Evolutionary conservation across 1,140 invertebrate genomes (phyloP).

Genomic region (Sycophaga agraensis): DNA sequence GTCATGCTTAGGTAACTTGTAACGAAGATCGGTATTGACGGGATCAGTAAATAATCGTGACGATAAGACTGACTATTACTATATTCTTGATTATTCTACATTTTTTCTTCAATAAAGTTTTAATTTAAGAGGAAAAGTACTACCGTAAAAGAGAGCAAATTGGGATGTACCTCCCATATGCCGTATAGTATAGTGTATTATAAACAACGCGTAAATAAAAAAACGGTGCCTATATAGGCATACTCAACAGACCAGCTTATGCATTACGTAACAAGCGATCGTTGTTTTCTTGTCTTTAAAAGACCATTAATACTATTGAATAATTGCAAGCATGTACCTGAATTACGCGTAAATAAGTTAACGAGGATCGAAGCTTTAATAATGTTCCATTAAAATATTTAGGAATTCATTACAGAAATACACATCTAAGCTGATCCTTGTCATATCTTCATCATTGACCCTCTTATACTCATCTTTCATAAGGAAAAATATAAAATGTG

Average conservation of each 20-base stretch:
- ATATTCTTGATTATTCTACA: constrained; percentile 6
- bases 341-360: neutral
- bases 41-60: constrained; percentile 53
- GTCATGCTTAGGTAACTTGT: constrained; percentile 25
- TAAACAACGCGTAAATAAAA: neutral
- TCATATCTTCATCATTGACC: too few species aligned
- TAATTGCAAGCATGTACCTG: neutral
- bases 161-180: constrained; percentile 54
- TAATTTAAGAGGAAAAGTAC: constrained; percentile 29
- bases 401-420: too few species aligned
- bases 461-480: neutral
- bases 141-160: constrained; percentile 31
- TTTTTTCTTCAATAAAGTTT: constrained; percentile 30
- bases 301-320: neutral
- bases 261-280: constrained; percentile 37
- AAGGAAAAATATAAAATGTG: neutral
- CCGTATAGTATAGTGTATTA: constrained; percentile 28
- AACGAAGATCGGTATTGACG: constrained; percentile 32
- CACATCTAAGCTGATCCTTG: too few species aligned
- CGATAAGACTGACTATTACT: constrained; percentile 42
- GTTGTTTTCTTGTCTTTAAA: neutral
- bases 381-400: neutral
- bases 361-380: neutral
- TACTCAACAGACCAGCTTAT: constrained; percentile 44
- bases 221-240: constrained; percentile 50